A percentile compares a stretch with the other conserved stretches of the same genome.
Conservation (phyloP, 2,113 vertebrate genomes). For the Hymenochirus boettgeri region DNA sequence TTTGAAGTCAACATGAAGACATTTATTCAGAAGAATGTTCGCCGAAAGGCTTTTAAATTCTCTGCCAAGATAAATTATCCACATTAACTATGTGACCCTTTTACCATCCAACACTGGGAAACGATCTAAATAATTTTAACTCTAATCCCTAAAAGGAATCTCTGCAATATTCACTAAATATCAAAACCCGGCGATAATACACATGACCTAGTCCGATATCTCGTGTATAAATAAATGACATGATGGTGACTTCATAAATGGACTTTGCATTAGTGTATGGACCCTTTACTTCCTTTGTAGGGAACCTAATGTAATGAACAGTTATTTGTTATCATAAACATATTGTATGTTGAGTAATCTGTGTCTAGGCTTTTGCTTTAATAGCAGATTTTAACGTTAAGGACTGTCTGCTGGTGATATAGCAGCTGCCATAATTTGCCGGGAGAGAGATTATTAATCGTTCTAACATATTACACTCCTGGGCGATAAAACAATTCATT, state of each 20-base stretch:
- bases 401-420: background rate
- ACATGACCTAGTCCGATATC: too few species aligned
- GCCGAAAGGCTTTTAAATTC: background rate
- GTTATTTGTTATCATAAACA: constrained; percentile 48
- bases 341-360: background rate
- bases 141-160: too few species aligned
- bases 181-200: too few species aligned
- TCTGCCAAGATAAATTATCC: background rate
- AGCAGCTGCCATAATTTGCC: constrained; percentile 6
- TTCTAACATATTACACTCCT: constrained; percentile 11
- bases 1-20: too few species aligned
- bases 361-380: constrained; percentile 6
- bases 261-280: constrained; percentile 46
- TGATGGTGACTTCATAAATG: constrained; percentile 51
- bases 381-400: background rate
- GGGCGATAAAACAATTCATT: constrained; percentile 32
- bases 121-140: too few species aligned
- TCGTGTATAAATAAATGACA: constrained; percentile 55
- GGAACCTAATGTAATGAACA: constrained; percentile 2
- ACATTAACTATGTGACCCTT: constrained; percentile 52
- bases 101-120: constrained; percentile 51
- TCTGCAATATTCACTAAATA: too few species aligned
- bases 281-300: constrained; percentile 10
- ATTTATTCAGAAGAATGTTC: too few species aligned
- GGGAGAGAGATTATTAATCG: constrained; percentile 30